Evolutionary conservation across 2,113 vertebrate species (phyloP), one percentile per base, ranked within the genome.

Genomic region (Apodemus sylvaticus): DNA sequence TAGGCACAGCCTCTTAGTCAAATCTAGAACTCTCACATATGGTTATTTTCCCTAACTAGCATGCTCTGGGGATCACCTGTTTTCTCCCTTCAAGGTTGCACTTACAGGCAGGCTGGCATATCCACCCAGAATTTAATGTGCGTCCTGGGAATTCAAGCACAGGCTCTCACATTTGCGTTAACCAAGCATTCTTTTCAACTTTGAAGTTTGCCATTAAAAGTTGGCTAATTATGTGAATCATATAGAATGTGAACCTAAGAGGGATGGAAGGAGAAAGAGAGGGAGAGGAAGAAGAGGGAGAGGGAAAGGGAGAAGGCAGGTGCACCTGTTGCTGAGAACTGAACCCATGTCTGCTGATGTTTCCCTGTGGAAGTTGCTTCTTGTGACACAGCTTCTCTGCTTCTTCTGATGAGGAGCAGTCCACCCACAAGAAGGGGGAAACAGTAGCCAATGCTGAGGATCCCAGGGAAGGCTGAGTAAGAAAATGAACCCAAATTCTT

Each of bases 331-430:
- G 82, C 29, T 68, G 42, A 86, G 42, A 68, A 22, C 42, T 68
- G 62, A 86, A 24, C 31, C 4, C 48, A 29, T 10, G 22, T 42
- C 5, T n/a, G 68, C 16, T 55, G 19, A 4, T 2, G 14, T 77
- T 8, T 78, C 20, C 20, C 24, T n/a, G 36, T 51, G 70, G 73
- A 45, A 51, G 24, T 7, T n/a, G 29, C 34, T 26, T 86, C 26
- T 9, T 2, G 8, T 20, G 24, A 76, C 3, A 3, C 3, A 0
- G 26, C 29, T 70, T 26, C 20, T 71, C 7, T 11, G 12, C 20
- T n/a, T 73, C 34, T 51, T 36, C 42, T 5, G n/a, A 39, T 42
- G 24, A 62, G 7, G 24, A 62, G 6, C 26, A 34, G 7, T 22
- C 62, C 1, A 62, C 29, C 11, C 34, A 5, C 12, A 68, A 76